Evolutionary conservation across 2,888 invertebrate genomes (phyloP), one percentile per base, ranked within the genome.

Genomic region (Drosophila anomelani): DNA sequence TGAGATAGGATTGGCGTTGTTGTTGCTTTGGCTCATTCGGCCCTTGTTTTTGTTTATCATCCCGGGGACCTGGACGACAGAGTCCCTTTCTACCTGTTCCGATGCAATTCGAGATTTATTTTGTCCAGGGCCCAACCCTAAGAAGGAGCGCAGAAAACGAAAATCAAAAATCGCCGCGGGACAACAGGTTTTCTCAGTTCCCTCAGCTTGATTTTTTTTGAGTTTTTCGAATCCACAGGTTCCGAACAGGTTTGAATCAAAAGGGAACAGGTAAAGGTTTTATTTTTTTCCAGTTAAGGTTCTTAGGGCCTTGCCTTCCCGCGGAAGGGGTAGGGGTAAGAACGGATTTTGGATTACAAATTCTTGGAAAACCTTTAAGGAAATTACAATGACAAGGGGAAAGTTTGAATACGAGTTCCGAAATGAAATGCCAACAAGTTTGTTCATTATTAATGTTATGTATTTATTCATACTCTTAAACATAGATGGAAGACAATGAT

Each of bases 51-150:
- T 75, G 57, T 71, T 69, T 68, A 55, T 75, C 46, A 59, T 72
- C 64, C 29, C 13, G 57, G 67, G 57, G 49, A 57, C 68, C 67
- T 23, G 53, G 46, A 15, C 29, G 17, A 17, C 12, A 1, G 26
- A 26, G 39, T 36, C 26, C 47, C 39, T 44, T 43, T 69, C 78
- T 83, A 83, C 83, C 83, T 84, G 86, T 84, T 80, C 62, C 57
- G 75, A 83, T 84, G 83, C 73, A 86, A 84, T 81, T 71, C 67
- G 80, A 86, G 86, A 86, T 79, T 84, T 76, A 80, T 85, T 79
- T 67, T 73, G 68, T 63, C 64, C 43, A 54, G 58, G 60, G 60
- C 73, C 57, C 67, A 59, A 55, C 57, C 74, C 68, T 67, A 68
- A 77, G 73, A 84, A 79, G 67, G 61, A 64, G 64, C 62, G 43